Base-by-base conservation (phyloP, 2,888 invertebrate genomes). In the Archaeoteleia sp. region DNA sequence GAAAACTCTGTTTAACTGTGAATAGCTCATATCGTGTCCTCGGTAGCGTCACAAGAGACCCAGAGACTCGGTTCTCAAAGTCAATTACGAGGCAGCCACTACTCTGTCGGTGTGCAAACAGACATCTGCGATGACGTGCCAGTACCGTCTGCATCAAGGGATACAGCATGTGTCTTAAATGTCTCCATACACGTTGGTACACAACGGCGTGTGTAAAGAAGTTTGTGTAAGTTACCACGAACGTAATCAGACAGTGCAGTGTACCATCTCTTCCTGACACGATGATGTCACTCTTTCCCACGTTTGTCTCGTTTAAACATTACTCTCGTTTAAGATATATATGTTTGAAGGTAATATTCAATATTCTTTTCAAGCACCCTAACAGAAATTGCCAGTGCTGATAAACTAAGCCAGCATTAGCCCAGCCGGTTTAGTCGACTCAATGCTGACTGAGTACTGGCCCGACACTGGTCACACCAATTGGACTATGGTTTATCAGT, bases 81-180 rank as follows among this genome's bases (percentile, higher is more conserved):
- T 55, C 66, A 62, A 63, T 63, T 67, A 63, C 55, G 40, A 40
- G 43, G 45, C 15, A 55, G 49, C 27, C 32, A 54, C 48, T 35
- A 40, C 25, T 35, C 23, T 12, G 40, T 25, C 29, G 29, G 13
- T 43, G 53, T 48, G 58, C 48, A 60, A 71, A 71, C 65, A 65
- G 54, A 51, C 46, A 51, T 53, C 30, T 40, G 32, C 48, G 10
- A 37, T 29, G 4, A 10, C 29, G 15, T 17, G 37, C 29, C 12
- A 10, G 34, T 43, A 60, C 15, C 40, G 43, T 48, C 42, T 49
- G 35, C 55, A 40, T 45, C 30, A 62, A 13, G 53, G 39, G 51
- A 55, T 61, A 35, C 43, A 37, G 49, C 32, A 20, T 29, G 37
- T 27, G 53, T 48, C 57, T 67, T 62, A 58, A 62, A 67, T 57